A percentile compares a stretch with the other conserved stretches of the same genome.
phyloP scores from a whole-genome alignment of 2,888 invertebrate species.

The Pimpla rufipes region DNA sequence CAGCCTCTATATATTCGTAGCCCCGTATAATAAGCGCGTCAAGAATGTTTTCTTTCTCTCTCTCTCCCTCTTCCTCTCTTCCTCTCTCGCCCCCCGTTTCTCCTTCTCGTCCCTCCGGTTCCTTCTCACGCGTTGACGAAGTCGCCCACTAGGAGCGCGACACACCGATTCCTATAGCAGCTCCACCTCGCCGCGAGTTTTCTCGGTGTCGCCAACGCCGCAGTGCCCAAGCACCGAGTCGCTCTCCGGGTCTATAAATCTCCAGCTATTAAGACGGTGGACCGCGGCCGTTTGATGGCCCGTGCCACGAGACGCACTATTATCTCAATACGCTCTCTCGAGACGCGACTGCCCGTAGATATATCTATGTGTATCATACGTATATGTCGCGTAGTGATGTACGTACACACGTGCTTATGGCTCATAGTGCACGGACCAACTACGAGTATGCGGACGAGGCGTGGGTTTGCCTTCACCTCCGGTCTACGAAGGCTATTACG shows the following conservation, averaged over 20 bases:
- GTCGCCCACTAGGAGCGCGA: conserved; percentile 35
- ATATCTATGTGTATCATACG: not conserved
- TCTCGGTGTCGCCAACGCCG: conserved; percentile 31
- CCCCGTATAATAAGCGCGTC: conserved; percentile 67
- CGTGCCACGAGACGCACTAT: conserved; percentile 79
- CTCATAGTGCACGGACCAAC: no score
- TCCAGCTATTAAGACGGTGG: conserved; percentile 84
- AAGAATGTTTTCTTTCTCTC: conserved; percentile 39
- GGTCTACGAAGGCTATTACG: conserved; percentile 33
- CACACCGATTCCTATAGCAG: conserved; percentile 19
- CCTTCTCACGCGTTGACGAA: conserved; percentile 43
- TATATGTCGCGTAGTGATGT: not conserved
- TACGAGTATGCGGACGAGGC: no score
- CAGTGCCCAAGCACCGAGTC: conserved; percentile 44
- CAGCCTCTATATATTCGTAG: conserved; percentile 54
- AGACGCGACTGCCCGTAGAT: not conserved
- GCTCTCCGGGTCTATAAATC: conserved; percentile 81
- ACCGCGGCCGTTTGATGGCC: conserved; percentile 82
- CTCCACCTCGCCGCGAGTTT: conserved; percentile 40
- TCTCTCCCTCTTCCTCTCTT: not conserved
- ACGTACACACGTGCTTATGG: no score
- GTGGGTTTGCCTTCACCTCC: not conserved
- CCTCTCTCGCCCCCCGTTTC: conserved; percentile 1
- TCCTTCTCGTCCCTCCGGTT: conserved; percentile 9
- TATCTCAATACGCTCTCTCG: conserved; percentile 76